Base-by-base conservation (phyloP, 2,888 invertebrate genomes). In the Tenthredo mesomela region DNA sequence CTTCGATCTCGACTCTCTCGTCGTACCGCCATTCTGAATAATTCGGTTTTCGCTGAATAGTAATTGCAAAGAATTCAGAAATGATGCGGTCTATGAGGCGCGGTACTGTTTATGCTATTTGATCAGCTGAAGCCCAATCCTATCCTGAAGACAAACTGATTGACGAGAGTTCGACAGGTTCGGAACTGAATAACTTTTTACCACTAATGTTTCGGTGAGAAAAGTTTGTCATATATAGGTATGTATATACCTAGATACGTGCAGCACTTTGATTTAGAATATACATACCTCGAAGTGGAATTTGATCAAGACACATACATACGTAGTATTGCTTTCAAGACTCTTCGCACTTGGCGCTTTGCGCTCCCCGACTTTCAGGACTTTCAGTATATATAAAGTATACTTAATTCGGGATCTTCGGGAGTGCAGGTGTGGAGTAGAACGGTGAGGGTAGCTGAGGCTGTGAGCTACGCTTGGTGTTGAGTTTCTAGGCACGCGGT, bases 401-500 rank as follows among this genome's bases (percentile, higher is more conserved):
- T 40, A 77, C 77, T 54, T 54, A 29, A 77, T 77, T 54, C 77
- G 29, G 54, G 77, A 77, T 77, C 25, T 77, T 33, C 9, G 12
- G 29, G 54, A 77, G 33, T 77, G 29, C 77, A 77, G 54, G 77
- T 73, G 77, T 77, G 77, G 50, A 77, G 50, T 10, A 5, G 77
- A 50, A 18, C 29, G 18, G 54, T n/a, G 6, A 77, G 33, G 77
- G 33, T 54, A 5, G 75, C 25, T 5, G 43, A 9, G 71, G 10
- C 9, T 7, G 29, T 33, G 33, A 29, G 25, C 12, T 21, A 43
- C 21, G 43, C 9, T 9, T 50, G 10, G 75, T 29, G 91, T 90
- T 91, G 88, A 89, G 90, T 92, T 92, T 92, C 92, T 89, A 89
- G 90, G 92, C 92, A 93, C 92, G 92, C 91, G 93, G 91, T 90